A percentile compares a stretch with the other conserved stretches of the same genome.
These are phyloP conservation scores for Sus cebifrons DNA, from an alignment of 2,797 vertebrate species.

Conservation along the genomic window DNA sequence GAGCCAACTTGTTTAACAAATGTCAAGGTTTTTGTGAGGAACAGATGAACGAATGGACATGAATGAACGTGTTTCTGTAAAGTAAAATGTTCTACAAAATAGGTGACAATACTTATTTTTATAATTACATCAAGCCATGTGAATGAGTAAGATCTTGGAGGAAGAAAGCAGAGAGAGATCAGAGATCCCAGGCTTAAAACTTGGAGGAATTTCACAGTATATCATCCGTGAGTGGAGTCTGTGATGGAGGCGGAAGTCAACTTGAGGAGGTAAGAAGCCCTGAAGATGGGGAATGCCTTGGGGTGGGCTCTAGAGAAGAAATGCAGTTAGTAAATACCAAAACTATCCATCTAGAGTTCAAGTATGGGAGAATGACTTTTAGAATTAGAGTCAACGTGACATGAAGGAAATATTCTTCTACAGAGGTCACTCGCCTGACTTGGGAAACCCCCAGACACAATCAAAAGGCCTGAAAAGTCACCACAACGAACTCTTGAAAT, in stretches of 20 bases:
- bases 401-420: constrained; percentile 33
- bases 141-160: constrained; percentile 70
- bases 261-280: constrained; percentile 77
- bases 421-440: not conserved
- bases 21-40: constrained; percentile 38
- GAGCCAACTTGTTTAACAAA: not conserved
- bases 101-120: constrained; percentile 47
- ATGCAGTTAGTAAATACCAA: not conserved
- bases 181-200: constrained; percentile 53
- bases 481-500: not conserved
- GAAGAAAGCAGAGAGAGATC: constrained; percentile 49
- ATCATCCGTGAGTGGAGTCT: constrained; percentile 53
- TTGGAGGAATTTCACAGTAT: constrained; percentile 69
- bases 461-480: not conserved
- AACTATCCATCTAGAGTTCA: not conserved
- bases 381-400: constrained; percentile 46
- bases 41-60: not conserved
- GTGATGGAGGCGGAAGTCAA: constrained; percentile 77
- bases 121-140: constrained; percentile 70
- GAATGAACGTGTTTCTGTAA: constrained; percentile 1
- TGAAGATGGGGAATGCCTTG: not conserved
- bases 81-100: constrained; percentile 25
- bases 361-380: not conserved
- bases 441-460: not conserved
- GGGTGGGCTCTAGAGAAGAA: not conserved